phyloP scores from a whole-genome alignment of 2,113 vertebrate species.

The Pituophis catenifer region DNA sequence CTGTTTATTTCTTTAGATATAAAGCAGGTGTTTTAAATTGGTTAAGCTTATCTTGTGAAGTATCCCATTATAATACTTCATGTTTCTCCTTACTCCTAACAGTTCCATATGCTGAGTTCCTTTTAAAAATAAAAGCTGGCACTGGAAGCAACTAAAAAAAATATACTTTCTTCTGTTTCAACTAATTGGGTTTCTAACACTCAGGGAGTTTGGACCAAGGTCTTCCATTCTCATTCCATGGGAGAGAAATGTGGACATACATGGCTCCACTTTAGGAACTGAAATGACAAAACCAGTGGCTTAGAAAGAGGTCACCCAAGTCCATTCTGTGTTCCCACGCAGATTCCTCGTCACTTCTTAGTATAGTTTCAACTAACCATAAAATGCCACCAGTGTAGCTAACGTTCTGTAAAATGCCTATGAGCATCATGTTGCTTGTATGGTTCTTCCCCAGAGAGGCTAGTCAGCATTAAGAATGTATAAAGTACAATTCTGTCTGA shows the following conservation, averaged over 20 bases:
- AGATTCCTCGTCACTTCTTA: neutral
- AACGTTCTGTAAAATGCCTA: slow-evolving; percentile 63
- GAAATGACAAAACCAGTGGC: neutral
- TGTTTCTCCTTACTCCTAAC: neutral
- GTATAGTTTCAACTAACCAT: slow-evolving; percentile 36
- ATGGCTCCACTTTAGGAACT: neutral
- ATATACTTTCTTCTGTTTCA: neutral
- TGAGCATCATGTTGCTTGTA: slow-evolving; percentile 54
- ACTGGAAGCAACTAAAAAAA: neutral
- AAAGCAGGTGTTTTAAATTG: neutral
- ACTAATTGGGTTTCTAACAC: neutral
- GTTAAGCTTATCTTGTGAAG: neutral
- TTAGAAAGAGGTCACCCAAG: neutral
- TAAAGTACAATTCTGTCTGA: slow-evolving; percentile 52
- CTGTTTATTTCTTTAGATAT: neutral
- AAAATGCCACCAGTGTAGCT: slow-evolving; percentile 50
- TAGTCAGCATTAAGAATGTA: slow-evolving; percentile 61
- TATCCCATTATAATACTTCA: neutral
- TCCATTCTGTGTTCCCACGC: neutral
- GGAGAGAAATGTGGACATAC: neutral
- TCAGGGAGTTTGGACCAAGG: neutral
- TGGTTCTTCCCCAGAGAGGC: slow-evolving; percentile 52
- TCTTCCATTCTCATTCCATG: neutral
- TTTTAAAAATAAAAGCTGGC: neutral
- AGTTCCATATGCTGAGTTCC: neutral